Evolutionary conservation across 30 jellyfish, hydroid and myxozoan species (phyloP), one percentile per base, ranked within the genome.

Genomic region (Hydractinia symbiolongicarpus): DNA sequence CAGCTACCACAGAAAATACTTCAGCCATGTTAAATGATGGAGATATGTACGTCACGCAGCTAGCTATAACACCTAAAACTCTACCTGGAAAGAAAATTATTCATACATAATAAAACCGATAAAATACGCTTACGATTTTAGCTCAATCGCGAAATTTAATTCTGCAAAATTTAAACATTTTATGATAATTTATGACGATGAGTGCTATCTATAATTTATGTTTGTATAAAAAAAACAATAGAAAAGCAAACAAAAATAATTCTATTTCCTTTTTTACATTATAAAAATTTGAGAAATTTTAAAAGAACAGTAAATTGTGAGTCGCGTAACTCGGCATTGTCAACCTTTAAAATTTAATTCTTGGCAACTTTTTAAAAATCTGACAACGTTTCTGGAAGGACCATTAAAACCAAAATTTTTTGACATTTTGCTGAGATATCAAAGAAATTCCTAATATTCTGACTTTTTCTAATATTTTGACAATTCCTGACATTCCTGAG

Each of bases 41-140:
- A 51, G 95, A 74, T 54, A 91, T 91, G 84, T 72, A 86, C 7
- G 96, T 91, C 69, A 95, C 95, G 56, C 90, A 54, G 73, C 96
- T 82, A n/a, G 93, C 95, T 51, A 91, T 79, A 52, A 71, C 83
- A 10, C 98, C 96, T 19, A 91, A 84, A 13, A 91, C 72, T 17
- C 83, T 73, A 16, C 95, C 98, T 91, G 71, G 30, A 58, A 56
- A 69, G 54, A 11, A 21, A 51, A 10, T 50, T 54, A 75, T 4
- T 14, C 82, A 73, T 20, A 14, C 73, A 73, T 1, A 14, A 68
- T 10, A 11, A 10, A 13, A 10, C n/a, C n/a, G 13, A 68, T 14
- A 20, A 14, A n/a, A 68, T 15, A 68, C 1, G 13, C 52, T 30
- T 30, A 30, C 2, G 44, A 30, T 30, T 30, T 30, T 30, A 2